These are phyloP conservation scores for Bufo gargarizans DNA, from an alignment of 2,113 vertebrate genomes.

Conservation along the genomic window DNA sequence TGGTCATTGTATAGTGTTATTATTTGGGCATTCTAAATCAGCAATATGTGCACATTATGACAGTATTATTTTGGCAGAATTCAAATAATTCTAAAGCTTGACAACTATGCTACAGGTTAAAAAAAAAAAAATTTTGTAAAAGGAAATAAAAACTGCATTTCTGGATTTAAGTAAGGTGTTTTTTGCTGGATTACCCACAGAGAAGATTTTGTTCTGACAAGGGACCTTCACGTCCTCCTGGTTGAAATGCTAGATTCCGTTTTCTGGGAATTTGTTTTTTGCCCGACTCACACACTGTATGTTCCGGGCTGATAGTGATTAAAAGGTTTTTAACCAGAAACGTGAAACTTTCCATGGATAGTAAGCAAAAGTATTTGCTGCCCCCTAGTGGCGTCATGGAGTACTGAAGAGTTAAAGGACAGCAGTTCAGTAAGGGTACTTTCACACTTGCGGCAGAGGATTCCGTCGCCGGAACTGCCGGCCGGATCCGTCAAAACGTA, in stretches of 20 bases:
- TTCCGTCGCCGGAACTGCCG: too few relatives aligned
- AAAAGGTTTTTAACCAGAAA: neutral
- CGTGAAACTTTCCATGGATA: conserved; percentile 6
- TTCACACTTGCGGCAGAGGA: too few relatives aligned
- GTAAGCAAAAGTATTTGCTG: neutral
- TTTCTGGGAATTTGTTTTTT: neutral
- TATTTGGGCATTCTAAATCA: neutral
- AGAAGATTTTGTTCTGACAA: neutral
- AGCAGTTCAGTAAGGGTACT: too few relatives aligned
- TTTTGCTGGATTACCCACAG: neutral
- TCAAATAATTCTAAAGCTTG: too few relatives aligned
- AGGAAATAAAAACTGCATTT: neutral
- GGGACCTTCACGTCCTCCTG: neutral
- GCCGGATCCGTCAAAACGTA: too few relatives aligned
- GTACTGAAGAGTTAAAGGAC: too few relatives aligned
- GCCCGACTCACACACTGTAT: neutral
- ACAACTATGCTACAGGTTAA: too few relatives aligned
- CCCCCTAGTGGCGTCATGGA: neutral
- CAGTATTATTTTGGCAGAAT: neutral
- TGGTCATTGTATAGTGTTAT: neutral
- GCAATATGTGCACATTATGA: neutral
- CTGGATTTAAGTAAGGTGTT: neutral
- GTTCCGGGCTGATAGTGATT: neutral
- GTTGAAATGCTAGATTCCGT: neutral
- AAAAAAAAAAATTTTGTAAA: neutral